Evolutionary conservation across 2,797 vertebrate genomes (phyloP).

Genomic region (Amblyopsis hoosieri): DNA sequence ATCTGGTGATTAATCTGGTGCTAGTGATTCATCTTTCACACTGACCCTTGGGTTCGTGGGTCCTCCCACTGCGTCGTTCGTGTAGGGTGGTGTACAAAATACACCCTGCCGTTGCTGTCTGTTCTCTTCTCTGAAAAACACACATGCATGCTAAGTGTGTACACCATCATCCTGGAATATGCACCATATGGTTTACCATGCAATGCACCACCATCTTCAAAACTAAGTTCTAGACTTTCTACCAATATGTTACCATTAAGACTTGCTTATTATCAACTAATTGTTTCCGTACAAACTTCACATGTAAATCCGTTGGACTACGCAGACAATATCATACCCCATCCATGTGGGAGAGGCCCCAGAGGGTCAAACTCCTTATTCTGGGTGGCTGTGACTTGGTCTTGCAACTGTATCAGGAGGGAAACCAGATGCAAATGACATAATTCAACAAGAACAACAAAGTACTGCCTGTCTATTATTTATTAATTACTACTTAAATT

Average conservation of each 20-base stretch:
- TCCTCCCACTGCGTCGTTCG: constrained; percentile 98
- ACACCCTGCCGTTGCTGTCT: constrained; percentile 92
- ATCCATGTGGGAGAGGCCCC: constrained; percentile 92
- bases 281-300: no score
- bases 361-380: constrained; percentile 97
- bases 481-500: no score
- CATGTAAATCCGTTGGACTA: no score
- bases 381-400: constrained; percentile 86
- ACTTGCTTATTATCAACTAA: no score
- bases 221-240: no score
- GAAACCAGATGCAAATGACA: neutral
- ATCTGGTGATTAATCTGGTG: no score
- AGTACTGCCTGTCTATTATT: no score
- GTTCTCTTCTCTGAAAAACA: constrained; percentile 88
- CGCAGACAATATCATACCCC: constrained; percentile 83
- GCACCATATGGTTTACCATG: no score
- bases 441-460: neutral
- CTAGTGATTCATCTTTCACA: neutral
- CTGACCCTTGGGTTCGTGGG: constrained; percentile 94
- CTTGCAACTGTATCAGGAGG: constrained; percentile 76
- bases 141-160: neutral
- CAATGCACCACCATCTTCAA: no score
- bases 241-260: no score
- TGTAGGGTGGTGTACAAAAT: constrained; percentile 97
- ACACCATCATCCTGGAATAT: neutral